Conservation (phyloP, 1,140 invertebrate species). For the Drosophila elegans region DNA sequence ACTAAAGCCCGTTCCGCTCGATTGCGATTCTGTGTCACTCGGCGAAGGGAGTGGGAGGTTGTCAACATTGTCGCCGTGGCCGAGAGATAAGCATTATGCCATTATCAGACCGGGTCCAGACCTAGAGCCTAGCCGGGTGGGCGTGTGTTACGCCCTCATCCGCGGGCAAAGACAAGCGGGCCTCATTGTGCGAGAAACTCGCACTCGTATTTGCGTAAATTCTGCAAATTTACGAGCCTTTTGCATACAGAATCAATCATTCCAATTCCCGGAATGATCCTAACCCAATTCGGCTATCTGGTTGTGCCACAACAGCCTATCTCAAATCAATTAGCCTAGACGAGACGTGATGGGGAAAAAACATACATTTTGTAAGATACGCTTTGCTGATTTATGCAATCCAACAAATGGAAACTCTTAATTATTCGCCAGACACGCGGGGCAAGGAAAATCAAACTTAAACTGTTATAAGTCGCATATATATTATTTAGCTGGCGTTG, state of each 20-base stretch:
- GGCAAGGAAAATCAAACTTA: conserved; percentile 31
- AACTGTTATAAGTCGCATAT: conserved; percentile 55
- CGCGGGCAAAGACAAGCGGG: conserved; percentile 19
- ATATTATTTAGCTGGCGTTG: conserved; percentile 54
- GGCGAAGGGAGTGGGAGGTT: conserved; percentile 20
- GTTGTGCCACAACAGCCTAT: conserved; percentile 18
- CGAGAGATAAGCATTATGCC: conserved; percentile 31
- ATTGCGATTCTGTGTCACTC: conserved; percentile 46
- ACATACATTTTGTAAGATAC: conserved; percentile 16
- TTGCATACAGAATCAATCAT: conserved; percentile 14
- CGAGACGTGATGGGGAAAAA: neutral
- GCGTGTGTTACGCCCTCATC: conserved; percentile 24
- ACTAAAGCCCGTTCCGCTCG: conserved; percentile 30
- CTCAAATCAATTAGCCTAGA: conserved; percentile 37
- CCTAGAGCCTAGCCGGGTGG: conserved; percentile 3
- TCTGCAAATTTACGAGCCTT: conserved; percentile 15
- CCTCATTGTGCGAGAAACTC: conserved; percentile 22
- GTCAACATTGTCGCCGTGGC: conserved; percentile 44
- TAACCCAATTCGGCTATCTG: conserved; percentile 17
- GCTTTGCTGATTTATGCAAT: conserved; percentile 44
- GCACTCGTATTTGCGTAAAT: conserved; percentile 9
- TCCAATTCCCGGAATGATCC: conserved; percentile 30
- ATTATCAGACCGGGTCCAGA: conserved; percentile 30
- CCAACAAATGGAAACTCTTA: conserved; percentile 45
- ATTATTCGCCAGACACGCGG: conserved; percentile 27